Conservation (phyloP, 2,113 vertebrate genomes). For the Mugil cephalus region DNA sequence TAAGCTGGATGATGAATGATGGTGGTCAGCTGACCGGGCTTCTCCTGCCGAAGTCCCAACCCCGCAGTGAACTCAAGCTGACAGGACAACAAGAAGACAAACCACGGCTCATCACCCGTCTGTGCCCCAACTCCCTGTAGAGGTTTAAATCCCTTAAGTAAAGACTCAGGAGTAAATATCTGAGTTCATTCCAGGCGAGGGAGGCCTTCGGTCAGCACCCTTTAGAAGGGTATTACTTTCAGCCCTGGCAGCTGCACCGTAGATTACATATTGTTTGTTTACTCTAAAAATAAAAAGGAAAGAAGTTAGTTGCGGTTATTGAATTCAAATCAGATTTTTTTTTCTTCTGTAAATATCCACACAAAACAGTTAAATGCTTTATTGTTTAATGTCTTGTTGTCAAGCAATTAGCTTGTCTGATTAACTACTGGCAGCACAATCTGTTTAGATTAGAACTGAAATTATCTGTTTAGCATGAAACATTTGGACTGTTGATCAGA, state of each 20-base stretch:
- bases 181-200: background rate
- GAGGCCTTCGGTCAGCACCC: background rate
- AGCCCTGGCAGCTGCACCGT: background rate
- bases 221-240: slow-evolving; percentile 10
- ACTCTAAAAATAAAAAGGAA: background rate
- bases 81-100: background rate
- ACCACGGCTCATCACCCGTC: background rate
- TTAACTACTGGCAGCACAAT: background rate
- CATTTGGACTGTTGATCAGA: background rate
- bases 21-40: slow-evolving; percentile 6
- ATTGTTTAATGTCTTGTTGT: background rate
- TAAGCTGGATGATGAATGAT: slow-evolving; percentile 69
- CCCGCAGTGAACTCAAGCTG: background rate
- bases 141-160: background rate
- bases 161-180: background rate
- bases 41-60: background rate
- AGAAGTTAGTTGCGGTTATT: background rate
- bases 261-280: background rate
- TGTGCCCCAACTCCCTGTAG: background rate
- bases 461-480: no score
- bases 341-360: slow-evolving; percentile 4
- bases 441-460: no score
- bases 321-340: background rate
- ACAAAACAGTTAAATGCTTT: background rate
- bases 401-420: background rate